Percentiles rank a stretch among this genome's conserved stretches.
phyloP scores from a whole-genome alignment of 1,140 invertebrate genomes.

The Drosophila auraria region DNA sequence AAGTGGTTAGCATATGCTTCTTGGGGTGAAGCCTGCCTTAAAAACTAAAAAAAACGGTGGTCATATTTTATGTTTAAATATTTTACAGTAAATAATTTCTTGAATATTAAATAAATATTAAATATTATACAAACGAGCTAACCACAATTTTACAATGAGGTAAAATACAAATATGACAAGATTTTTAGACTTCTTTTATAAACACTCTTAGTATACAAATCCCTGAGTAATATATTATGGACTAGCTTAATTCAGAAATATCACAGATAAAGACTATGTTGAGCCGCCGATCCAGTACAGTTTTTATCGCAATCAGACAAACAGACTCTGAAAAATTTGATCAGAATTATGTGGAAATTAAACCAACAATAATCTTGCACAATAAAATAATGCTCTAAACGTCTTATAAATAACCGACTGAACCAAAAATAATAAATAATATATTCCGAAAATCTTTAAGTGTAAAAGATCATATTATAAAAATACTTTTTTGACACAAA shows the following conservation, averaged over 20 bases:
- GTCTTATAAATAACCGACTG: not conserved
- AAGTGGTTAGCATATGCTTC: slow-evolving; percentile 45
- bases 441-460: not conserved
- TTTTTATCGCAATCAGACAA: not conserved
- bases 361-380: not conserved
- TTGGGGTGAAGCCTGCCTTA: not conserved
- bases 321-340: not conserved
- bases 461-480: not conserved
- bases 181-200: no score
- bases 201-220: no score
- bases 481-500: not conserved
- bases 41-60: not conserved
- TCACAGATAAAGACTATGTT: no score
- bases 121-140: no score
- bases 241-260: no score
- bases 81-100: no score
- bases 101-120: no score
- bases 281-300: not conserved
- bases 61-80: no score
- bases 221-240: no score
- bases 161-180: no score
- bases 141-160: no score
- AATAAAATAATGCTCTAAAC: not conserved
- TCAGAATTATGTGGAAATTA: not conserved
- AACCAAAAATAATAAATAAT: not conserved